Evolutionary conservation across 2,888 invertebrate genomes (phyloP).

Genomic region (Cynaeus angustus): DNA sequence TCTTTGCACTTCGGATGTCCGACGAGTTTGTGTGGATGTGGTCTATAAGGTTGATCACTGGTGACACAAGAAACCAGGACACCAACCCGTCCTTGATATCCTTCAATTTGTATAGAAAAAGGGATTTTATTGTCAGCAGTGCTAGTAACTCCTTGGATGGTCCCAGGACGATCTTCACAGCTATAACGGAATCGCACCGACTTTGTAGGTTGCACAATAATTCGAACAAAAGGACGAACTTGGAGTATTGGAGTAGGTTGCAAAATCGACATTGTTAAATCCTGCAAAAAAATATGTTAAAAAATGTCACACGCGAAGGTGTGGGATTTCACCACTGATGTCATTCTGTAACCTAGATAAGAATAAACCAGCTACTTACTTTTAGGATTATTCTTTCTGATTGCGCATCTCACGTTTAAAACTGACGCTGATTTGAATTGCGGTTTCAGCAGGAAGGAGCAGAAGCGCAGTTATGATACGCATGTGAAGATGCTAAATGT

Average conservation of each 20-base stretch:
- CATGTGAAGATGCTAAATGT: too few species aligned
- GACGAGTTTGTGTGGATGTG: constrained; percentile 92
- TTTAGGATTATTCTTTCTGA: too few species aligned
- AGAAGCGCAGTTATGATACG: too few species aligned
- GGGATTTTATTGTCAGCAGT: constrained; percentile 90
- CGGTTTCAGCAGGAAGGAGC: too few species aligned
- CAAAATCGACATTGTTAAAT: not conserved
- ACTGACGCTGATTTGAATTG: too few species aligned
- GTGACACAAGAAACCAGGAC: constrained; percentile 94
- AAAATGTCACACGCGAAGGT: not conserved
- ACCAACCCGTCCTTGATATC: constrained; percentile 85
- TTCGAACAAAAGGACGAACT: constrained; percentile 77
- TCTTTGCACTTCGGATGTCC: constrained; percentile 88
- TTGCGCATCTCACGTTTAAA: too few species aligned
- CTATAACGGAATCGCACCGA: constrained; percentile 91
- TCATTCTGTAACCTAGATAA: constrained; percentile 2
- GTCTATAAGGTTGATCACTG: constrained; percentile 85
- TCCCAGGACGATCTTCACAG: constrained; percentile 94
- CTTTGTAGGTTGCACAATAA: constrained; percentile 87
- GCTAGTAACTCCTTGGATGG: constrained; percentile 89
- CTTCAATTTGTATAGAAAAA: constrained; percentile 89
- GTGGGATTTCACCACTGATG: constrained; percentile 12
- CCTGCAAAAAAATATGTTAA: not conserved
- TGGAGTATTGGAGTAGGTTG: not conserved
- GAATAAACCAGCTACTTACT: not conserved